Base-by-base conservation (phyloP, 2,888 invertebrate genomes). In the Onthophagus sagittarius region DNA sequence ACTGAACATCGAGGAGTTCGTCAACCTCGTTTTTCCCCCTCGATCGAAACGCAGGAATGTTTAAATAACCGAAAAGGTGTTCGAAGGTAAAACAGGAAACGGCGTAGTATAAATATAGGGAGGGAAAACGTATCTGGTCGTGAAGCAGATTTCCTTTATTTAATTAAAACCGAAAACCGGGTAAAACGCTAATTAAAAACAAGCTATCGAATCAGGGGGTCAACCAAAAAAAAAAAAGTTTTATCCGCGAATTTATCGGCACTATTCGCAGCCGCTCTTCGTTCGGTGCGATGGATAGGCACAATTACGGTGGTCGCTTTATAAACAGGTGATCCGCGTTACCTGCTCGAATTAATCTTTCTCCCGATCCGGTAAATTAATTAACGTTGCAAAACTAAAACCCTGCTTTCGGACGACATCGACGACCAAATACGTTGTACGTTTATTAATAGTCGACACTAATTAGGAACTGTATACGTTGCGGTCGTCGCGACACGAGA, bases 331-430 rank as follows among this genome's bases (percentile, higher is more conserved):
- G 67, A 67, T 67, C 67, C 67, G 23, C 32, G 32, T 31, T 67
- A 67, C 67, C 32, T 31, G 67, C 23, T 23, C 23, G 67, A 67
- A 67, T 67, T 67, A 67, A 67, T 31, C 32, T n/a, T 31, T 23
- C n/a, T 11, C 67, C 32, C 32, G 32, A 67, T 7, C 67, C 67
- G 23, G 15, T 5, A 32, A 23, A 67, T 67, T 67, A 67, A 67
- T 67, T 67, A 67, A 11, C 32, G 67, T 67, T 67, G 67, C 67
- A 67, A 67, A 67, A 67, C 67, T 23, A 67, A 67, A 67, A 23
- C 32, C 67, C 67, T n/a, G 6, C 13, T 15, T 31, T 32, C 67
- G 39, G 39, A 53, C 39, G 39, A 53, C 39, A 53, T 23, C 23
- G 23, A 23, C 39, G 39, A 53, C 39, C 39, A 53, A 53, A 53